Percentiles rank a stretch among this genome's conserved stretches.
Evolutionary conservation across 1,140 invertebrate species (phyloP).

Genomic region (Chymomyza costata): DNA sequence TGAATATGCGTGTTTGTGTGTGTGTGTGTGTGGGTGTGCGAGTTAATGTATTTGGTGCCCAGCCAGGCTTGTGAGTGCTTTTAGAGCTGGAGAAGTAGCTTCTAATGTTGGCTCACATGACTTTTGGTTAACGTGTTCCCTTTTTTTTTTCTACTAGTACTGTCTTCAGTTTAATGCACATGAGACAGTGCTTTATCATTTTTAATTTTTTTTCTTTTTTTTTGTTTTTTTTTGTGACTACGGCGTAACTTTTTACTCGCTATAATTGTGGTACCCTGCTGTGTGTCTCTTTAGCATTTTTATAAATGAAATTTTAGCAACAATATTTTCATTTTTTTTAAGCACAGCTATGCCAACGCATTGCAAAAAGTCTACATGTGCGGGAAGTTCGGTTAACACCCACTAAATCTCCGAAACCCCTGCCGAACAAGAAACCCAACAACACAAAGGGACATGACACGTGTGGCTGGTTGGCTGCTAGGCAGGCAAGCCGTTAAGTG

Average conservation of each 20-base stretch:
- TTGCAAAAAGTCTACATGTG: neutral
- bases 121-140: constrained; percentile 32
- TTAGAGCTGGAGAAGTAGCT: constrained; percentile 17
- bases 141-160: neutral
- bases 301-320: constrained; percentile 63
- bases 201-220: constrained; percentile 1
- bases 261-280: neutral
- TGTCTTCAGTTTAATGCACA: constrained; percentile 49
- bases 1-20: neutral
- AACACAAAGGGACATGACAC: constrained; percentile 11
- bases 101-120: constrained; percentile 49
- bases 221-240: neutral
- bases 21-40: constrained; percentile 1
- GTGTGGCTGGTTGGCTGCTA: constrained; percentile 3
- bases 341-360: constrained; percentile 21
- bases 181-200: constrained; percentile 63
- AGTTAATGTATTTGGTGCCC: too few relatives aligned
- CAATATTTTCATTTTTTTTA: constrained; percentile 61
- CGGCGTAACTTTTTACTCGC: constrained; percentile 5
- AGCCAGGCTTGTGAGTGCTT: constrained; percentile 6
- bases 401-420: too few relatives aligned
- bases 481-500: constrained; percentile 50
- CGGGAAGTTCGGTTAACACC: too few relatives aligned
- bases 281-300: constrained; percentile 30
- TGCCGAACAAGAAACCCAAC: too few relatives aligned